Evolutionary conservation across 1,140 invertebrate genomes (phyloP).

Genomic region (Aleiodes sp.): DNA sequence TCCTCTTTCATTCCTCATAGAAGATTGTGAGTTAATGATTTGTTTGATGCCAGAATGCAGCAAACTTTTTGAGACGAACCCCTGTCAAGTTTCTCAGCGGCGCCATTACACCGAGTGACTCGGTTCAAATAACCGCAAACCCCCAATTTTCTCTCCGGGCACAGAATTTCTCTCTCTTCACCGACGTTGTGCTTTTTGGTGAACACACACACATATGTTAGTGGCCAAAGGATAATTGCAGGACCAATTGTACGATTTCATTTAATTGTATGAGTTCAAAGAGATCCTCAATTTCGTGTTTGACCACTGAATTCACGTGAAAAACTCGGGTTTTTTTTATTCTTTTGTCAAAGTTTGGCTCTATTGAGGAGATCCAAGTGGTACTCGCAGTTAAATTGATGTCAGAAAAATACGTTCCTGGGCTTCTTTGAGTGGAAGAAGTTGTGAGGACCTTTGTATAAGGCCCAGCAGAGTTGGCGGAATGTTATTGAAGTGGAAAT

Average conservation of each 20-base stretch:
- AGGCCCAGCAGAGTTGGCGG: no score
- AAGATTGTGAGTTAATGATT: background rate
- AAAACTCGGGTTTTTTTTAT: background rate
- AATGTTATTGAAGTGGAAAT: no score
- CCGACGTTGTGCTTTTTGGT: no score
- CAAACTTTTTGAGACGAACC: background rate
- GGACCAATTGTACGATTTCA: slow-evolving; percentile 25
- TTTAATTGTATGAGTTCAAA: slow-evolving; percentile 22
- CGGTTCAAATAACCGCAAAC: slow-evolving; percentile 23
- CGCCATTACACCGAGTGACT: slow-evolving; percentile 21
- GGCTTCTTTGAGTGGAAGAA: no score
- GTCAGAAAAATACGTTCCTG: no score
- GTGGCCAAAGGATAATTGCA: slow-evolving; percentile 20
- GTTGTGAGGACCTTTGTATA: no score
- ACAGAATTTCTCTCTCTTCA: background rate
- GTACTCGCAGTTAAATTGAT: no score
- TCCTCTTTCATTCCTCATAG: no score
- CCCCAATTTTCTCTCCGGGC: slow-evolving; percentile 20
- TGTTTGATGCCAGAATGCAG: background rate
- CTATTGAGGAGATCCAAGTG: no score
- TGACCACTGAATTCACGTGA: background rate
- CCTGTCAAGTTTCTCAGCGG: slow-evolving; percentile 4
- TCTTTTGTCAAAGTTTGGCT: no score
- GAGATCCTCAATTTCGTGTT: background rate
- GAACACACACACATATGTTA: background rate